Evolutionary conservation across 2,113 vertebrate genomes (phyloP).

Genomic region (Myotis davidii): DNA sequence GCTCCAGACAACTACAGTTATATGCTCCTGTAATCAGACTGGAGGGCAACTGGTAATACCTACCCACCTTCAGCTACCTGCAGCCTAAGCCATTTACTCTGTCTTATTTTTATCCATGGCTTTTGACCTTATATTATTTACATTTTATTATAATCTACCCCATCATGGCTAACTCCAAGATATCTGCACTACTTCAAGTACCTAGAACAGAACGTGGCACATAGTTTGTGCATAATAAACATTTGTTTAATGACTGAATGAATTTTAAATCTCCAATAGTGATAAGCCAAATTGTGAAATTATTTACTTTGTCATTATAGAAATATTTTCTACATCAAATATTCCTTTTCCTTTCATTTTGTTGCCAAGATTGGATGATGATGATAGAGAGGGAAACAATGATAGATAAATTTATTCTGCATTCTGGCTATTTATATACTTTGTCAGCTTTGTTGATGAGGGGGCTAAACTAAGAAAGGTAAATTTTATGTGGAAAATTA

Average conservation of each 20-base stretch:
- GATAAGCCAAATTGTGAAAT: not conserved
- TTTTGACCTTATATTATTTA: not conserved
- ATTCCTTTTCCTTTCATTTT: not conserved
- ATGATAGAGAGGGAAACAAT: not conserved
- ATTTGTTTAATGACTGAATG: not conserved
- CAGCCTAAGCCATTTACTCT: not conserved
- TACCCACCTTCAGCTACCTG: not conserved
- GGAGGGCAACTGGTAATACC: not conserved
- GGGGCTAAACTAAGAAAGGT: conserved; percentile 3
- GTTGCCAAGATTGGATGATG: not conserved
- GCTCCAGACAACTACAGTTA: not conserved
- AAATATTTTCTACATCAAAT: not conserved
- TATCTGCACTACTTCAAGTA: not conserved
- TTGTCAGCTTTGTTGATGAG: not conserved
- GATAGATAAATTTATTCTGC: not conserved
- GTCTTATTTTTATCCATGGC: not conserved
- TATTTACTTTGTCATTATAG: conserved; percentile 6
- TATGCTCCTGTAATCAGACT: not conserved
- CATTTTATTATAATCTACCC: not conserved
- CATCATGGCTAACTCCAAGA: not conserved
- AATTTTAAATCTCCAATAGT: not conserved
- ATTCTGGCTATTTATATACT: not conserved
- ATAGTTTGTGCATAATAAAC: not conserved
- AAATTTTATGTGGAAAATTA: not conserved
- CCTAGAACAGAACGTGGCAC: not conserved